These are phyloP conservation scores for Pegoplata infirma DNA, from an alignment of 2,888 invertebrate species.

Conservation along the genomic window DNA sequence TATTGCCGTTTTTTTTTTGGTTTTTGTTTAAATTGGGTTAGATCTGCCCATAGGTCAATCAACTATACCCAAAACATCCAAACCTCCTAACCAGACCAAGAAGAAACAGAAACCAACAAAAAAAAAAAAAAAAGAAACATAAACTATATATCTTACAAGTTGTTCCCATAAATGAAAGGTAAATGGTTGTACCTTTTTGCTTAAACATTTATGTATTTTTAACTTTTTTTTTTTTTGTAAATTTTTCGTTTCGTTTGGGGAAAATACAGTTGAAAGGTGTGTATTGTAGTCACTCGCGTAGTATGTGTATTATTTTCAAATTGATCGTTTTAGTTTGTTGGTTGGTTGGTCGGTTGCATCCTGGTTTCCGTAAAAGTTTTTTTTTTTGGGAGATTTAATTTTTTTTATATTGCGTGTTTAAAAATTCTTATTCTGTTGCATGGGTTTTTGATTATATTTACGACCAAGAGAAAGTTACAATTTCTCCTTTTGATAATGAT, in stretches of 20 bases:
- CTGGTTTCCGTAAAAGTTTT: constrained; percentile 16
- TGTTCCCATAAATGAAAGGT: constrained; percentile 48
- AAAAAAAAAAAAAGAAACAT: constrained; percentile 9
- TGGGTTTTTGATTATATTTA: constrained; percentile 48
- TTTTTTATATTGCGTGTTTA: constrained; percentile 35
- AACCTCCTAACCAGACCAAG: too few relatives aligned
- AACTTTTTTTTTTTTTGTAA: too few relatives aligned
- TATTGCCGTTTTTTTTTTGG: constrained; percentile 28
- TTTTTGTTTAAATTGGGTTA: constrained; percentile 60
- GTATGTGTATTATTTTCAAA: not conserved
- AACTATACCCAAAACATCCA: constrained; percentile 49
- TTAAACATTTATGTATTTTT: too few relatives aligned
- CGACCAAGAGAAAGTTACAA: constrained; percentile 60
- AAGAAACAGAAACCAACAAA: too few relatives aligned
- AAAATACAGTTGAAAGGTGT: constrained; percentile 28
- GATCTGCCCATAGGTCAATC: constrained; percentile 63
- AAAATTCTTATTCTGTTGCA: constrained; percentile 50
- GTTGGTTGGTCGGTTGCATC: constrained; percentile 44
- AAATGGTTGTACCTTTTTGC: constrained; percentile 22
- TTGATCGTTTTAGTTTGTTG: constrained; percentile 25
- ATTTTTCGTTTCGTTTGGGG: constrained; percentile 7
- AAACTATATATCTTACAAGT: constrained; percentile 38
- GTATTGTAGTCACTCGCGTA: too few relatives aligned
- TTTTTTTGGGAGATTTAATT: not conserved
- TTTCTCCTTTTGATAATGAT: constrained; percentile 59